phyloP scores from a whole-genome alignment of 2,888 invertebrate genomes.

The Boloria selene region DNA sequence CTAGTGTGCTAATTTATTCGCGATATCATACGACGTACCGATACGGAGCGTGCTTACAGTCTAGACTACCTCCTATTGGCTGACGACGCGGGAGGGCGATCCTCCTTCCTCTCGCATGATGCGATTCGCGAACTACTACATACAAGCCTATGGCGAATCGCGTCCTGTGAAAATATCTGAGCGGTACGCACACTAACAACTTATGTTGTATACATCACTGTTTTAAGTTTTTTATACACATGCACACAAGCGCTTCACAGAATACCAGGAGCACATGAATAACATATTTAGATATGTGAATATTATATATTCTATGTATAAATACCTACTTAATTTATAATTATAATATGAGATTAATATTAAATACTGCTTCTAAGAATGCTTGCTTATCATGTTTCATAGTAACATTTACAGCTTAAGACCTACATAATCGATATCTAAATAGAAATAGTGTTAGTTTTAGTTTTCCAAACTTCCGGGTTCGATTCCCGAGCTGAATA shows the following conservation, averaged over 20 bases:
- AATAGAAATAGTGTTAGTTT: too few relatives aligned
- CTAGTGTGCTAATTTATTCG: slow-evolving; percentile 71
- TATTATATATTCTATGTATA: not conserved
- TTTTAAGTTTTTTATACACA: slow-evolving; percentile 36
- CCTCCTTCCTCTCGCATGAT: slow-evolving; percentile 79
- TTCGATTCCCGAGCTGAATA: too few relatives aligned
- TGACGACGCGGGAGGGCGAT: slow-evolving; percentile 73
- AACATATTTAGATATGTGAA: slow-evolving; percentile 20
- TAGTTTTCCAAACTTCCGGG: too few relatives aligned
- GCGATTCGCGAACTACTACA: slow-evolving; percentile 72
- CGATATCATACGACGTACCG: slow-evolving; percentile 58
- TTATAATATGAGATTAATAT: too few relatives aligned
- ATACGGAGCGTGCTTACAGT: slow-evolving; percentile 55
- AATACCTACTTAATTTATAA: too few relatives aligned
- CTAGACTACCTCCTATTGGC: slow-evolving; percentile 69
- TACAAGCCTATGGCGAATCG: slow-evolving; percentile 61
- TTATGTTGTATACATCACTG: slow-evolving; percentile 39
- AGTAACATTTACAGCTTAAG: too few relatives aligned
- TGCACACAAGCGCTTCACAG: slow-evolving; percentile 23
- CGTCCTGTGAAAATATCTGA: slow-evolving; percentile 57
- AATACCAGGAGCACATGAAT: slow-evolving; percentile 55
- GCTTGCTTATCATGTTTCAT: too few relatives aligned
- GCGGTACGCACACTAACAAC: slow-evolving; percentile 41
- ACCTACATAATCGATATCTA: too few relatives aligned
- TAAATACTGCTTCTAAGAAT: too few relatives aligned